Conservation (phyloP, 2,888 invertebrate species). For the Meiosimyza decipiens region DNA sequence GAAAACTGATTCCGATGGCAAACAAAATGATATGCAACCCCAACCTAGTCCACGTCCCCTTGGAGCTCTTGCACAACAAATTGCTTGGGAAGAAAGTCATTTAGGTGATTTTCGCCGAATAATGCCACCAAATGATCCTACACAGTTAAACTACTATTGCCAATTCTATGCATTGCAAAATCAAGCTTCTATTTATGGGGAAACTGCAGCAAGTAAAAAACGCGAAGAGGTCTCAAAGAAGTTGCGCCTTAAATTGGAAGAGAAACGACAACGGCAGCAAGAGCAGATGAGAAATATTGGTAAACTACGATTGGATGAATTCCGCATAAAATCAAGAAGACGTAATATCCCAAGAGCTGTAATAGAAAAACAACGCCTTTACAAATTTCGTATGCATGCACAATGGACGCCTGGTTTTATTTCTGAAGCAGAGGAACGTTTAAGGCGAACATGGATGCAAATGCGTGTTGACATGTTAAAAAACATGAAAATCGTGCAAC, state of each 20-base stretch:
- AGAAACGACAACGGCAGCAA: conserved; percentile 57
- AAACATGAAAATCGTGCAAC: conserved; percentile 55
- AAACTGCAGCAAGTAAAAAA: conserved; percentile 81
- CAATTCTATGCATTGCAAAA: conserved; percentile 79
- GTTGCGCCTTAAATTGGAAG: conserved; percentile 73
- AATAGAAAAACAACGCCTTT: conserved; percentile 53
- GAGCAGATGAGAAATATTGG: conserved; percentile 45
- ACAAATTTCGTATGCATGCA: conserved; percentile 50
- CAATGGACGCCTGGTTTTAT: conserved; percentile 62
- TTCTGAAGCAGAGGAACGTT: conserved; percentile 74
- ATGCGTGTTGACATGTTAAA: conserved; percentile 55
- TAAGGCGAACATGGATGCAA: conserved; percentile 64
- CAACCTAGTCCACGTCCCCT: conserved; percentile 43
- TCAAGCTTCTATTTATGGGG: conserved; percentile 74
- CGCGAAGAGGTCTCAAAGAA: conserved; percentile 79
- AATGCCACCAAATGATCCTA: conserved; percentile 72
- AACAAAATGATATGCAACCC: conserved; percentile 13
- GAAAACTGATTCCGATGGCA: neutral
- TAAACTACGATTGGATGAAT: conserved; percentile 45
- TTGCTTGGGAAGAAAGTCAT: conserved; percentile 80
- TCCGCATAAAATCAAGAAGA: conserved; percentile 36
- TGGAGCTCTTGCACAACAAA: conserved; percentile 71
- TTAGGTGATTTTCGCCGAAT: conserved; percentile 77
- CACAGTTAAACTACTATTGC: conserved; percentile 71
- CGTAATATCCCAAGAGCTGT: conserved; percentile 69